Evolutionary conservation across 1,140 invertebrate species (phyloP), one percentile per base, ranked within the genome.

Genomic region (Neodiprion lecontei): DNA sequence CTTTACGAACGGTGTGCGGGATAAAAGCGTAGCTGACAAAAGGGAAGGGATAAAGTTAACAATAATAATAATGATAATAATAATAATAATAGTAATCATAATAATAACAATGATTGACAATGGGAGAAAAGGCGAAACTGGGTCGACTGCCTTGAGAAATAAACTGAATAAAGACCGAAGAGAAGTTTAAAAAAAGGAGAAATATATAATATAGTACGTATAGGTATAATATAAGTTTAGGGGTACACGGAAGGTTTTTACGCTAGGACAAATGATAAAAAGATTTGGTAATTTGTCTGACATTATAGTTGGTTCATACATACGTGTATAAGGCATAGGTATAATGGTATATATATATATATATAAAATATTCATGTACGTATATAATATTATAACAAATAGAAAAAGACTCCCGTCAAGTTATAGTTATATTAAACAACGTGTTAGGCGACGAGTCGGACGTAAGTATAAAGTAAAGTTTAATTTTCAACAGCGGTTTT

Each of bases 271-370:
- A 78, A 78, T 73, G 74, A 76, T 74, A 81, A 76, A 81, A 72
- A 76, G 79, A 81, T 81, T 80, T 77, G 72, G 81, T 82, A 82
- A 81, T 81, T 82, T 82, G 79, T 80, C 79, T 80, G 67, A 77
- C 76, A 72, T 72, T 78, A 75, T 75, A 79, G 77, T 81, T 79
- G 76, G 77, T 76, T 79, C 72, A 79, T 76, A 81, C 80, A 81
- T 47, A 75, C 79, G 17, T 80, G 28, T 21, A 21, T 21, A 21
- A 79, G 74, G 81, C 80, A 80, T 81, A 80, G 78, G 78, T 81
- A 81, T 81, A 78, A 78, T 81, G 76, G 79, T 81, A 81, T 79
- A 79, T 76, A 75, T 78, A 77, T 72, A 81, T 75, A 73, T 81
- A 75, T 21, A 21, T 21, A 21, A 21, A 21, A 21, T 21, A 21